Percentiles rank a stretch among this genome's conserved stretches.
Conservation (phyloP, 2,113 vertebrate species). For the Sebastes schlegelii region DNA sequence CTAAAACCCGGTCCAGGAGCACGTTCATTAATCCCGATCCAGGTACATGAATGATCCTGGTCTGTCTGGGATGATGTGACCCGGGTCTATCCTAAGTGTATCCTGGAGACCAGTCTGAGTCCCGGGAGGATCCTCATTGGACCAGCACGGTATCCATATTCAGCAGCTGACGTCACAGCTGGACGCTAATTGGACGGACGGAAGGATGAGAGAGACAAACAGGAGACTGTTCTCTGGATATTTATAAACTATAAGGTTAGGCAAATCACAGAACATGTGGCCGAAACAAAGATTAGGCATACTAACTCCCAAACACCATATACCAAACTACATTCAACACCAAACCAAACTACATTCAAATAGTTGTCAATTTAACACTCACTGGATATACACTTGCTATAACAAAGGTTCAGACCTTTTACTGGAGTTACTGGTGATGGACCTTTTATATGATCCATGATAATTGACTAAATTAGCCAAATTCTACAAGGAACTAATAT, state of each 20-base stretch:
- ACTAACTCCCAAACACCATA: neutral
- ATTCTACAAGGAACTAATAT: neutral
- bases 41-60: neutral
- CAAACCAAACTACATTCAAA: neutral
- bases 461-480: neutral
- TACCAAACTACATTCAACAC: no score
- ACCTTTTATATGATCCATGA: no score
- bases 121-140: conserved; percentile 69
- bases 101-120: conserved; percentile 25
- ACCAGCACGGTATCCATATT: conserved; percentile 43
- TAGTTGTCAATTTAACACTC: neutral
- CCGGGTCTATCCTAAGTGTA: neutral
- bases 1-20: conserved; percentile 22
- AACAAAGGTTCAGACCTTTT: no score
- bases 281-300: neutral
- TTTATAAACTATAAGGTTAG: neutral
- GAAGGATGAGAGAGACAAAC: neutral
- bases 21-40: neutral
- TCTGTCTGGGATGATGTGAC: neutral
- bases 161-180: conserved; percentile 57
- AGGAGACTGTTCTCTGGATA: neutral
- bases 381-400: no score
- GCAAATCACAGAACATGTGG: no score
- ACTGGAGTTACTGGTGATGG: no score
- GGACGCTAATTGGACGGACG: conserved; percentile 64